A percentile compares a stretch with the other conserved stretches of the same genome.
These are phyloP conservation scores for Lithodes maja DNA, from an alignment of 2,888 invertebrate genomes.

Conservation along the genomic window DNA sequence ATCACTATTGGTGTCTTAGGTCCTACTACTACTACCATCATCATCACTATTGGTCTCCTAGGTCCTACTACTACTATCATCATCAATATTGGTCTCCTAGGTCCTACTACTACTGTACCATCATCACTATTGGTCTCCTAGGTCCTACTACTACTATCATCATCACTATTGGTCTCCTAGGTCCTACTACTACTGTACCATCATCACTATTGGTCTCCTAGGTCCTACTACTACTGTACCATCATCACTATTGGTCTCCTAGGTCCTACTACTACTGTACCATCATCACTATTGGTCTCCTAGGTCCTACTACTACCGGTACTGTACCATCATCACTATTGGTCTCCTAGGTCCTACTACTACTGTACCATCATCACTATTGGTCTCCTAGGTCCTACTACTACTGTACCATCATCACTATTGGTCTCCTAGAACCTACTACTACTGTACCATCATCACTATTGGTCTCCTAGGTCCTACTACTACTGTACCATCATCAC, in stretches of 20 bases:
- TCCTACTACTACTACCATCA: neutral
- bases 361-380: neutral
- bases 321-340: neutral
- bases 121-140: too few relatives aligned
- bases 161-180: too few relatives aligned
- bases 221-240: constrained; percentile 5
- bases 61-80: constrained; percentile 22
- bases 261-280: constrained; percentile 5
- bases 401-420: neutral
- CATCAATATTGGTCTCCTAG: too few relatives aligned
- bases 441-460: neutral
- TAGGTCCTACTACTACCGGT: constrained; percentile 15
- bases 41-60: too few relatives aligned
- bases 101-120: constrained; percentile 5
- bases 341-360: neutral
- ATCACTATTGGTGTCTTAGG: too few relatives aligned
- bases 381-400: neutral
- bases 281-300: too few relatives aligned
- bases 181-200: constrained; percentile 5
- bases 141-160: neutral
- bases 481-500: neutral
- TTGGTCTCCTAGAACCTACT: neutral
- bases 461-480: neutral
- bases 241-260: too few relatives aligned
- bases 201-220: too few relatives aligned